These are phyloP conservation scores for Hozukius guyotensis DNA, from an alignment of 2,797 vertebrate species.

Conservation along the genomic window DNA sequence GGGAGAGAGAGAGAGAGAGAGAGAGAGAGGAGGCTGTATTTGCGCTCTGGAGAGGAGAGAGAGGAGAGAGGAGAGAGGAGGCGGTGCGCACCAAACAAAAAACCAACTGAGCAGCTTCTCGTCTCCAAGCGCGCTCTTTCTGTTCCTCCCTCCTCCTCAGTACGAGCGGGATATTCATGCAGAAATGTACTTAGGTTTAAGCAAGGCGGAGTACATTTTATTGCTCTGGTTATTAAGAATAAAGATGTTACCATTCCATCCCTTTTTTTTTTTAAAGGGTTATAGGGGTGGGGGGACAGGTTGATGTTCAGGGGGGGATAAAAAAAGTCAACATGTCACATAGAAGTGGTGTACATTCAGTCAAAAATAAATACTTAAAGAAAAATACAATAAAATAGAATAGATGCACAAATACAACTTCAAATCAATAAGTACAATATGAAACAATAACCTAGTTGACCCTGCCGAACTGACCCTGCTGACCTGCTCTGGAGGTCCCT, in stretches of 20 bases:
- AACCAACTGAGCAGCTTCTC: conserved; percentile 33
- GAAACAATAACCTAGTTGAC: no score
- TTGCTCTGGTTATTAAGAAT: not conserved
- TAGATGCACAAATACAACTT: no score
- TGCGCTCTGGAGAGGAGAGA: conserved; percentile 43
- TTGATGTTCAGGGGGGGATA: no score
- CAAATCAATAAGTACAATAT: no score
- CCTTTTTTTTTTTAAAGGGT: no score
- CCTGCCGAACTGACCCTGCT: no score
- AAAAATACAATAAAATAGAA: no score
- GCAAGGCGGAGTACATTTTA: not conserved
- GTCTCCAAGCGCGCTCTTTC: conserved; percentile 41
- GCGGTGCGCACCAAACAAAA: conserved; percentile 48
- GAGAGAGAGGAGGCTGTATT: conserved; percentile 27
- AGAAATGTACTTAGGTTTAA: not conserved
- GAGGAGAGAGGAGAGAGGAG: conserved; percentile 61
- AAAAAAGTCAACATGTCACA: no score
- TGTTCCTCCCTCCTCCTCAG: conserved; percentile 33
- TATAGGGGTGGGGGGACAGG: no score
- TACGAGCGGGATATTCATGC: not conserved
- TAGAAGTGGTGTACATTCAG: no score
- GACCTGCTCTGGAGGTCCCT: no score
- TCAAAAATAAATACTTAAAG: no score
- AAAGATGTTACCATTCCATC: not conserved
- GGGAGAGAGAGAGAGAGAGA: not conserved